Percentiles rank a stretch among this genome's conserved stretches.
Conservation (phyloP, 1,140 invertebrate genomes). For the Tachypleus tridentatus region DNA sequence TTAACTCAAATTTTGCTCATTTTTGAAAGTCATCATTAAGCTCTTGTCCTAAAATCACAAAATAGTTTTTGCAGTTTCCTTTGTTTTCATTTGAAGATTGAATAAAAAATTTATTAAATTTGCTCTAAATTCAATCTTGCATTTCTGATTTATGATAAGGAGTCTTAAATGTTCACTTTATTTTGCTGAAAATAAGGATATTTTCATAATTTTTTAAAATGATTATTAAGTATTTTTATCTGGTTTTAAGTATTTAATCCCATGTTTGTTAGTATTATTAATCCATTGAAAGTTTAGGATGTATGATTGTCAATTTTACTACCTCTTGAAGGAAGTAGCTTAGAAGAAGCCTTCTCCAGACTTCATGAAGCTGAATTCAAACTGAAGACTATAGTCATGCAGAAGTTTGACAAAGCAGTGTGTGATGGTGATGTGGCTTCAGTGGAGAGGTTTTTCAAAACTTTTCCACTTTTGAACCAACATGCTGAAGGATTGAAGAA, state of each 20-base stretch:
- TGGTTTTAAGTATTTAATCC: too few species aligned
- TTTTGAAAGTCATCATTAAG: not conserved
- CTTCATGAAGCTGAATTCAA: constrained; percentile 73
- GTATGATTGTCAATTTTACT: constrained; percentile 20
- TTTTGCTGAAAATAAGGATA: too few species aligned
- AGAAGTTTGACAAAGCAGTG: constrained; percentile 85
- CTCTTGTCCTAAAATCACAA: not conserved
- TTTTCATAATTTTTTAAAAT: too few species aligned
- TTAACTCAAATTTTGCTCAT: constrained; percentile 16
- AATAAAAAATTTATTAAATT: too few species aligned
- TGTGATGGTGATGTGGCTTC: constrained; percentile 75
- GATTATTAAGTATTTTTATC: too few species aligned
- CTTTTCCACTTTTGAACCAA: constrained; percentile 89
- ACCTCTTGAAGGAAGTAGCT: constrained; percentile 47
- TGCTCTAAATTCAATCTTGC: too few species aligned
- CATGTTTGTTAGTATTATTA: constrained; percentile 3
- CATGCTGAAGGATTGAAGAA: constrained; percentile 81
- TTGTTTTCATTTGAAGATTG: too few species aligned
- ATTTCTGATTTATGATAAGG: too few species aligned
- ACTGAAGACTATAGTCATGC: constrained; percentile 56
- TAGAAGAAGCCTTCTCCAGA: constrained; percentile 63
- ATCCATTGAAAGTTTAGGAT: constrained; percentile 4
- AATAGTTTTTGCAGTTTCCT: too few species aligned
- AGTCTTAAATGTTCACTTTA: too few species aligned
- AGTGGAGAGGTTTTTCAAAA: constrained; percentile 93